Conservation (phyloP, 1,140 invertebrate genomes). For the Maconellicoccus hirsutus region DNA sequence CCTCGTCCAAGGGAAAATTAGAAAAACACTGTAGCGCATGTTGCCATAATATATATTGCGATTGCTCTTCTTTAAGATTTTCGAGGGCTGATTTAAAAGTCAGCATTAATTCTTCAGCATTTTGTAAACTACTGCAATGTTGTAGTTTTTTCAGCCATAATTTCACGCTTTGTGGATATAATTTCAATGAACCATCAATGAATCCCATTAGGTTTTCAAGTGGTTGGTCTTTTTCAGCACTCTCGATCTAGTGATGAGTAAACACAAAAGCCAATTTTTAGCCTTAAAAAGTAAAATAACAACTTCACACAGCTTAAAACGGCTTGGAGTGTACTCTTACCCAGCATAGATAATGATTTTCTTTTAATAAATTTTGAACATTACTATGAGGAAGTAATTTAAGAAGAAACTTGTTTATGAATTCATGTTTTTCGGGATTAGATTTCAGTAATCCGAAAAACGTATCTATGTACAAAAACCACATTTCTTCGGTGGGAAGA, state of each 20-base stretch:
- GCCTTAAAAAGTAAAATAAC: background rate
- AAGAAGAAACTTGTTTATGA: background rate
- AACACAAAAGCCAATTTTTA: no score
- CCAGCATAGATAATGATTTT: constrained; percentile 10
- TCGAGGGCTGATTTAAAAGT: background rate
- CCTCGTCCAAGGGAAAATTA: background rate
- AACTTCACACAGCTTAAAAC: background rate
- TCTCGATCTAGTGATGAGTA: constrained; percentile 4
- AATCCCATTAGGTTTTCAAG: constrained; percentile 7
- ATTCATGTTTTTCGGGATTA: background rate
- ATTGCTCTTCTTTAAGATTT: background rate
- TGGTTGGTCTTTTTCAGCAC: background rate
- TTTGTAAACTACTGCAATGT: background rate
- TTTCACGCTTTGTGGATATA: constrained; percentile 3
- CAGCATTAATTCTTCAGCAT: background rate
- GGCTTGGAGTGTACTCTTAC: no score
- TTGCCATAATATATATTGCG: background rate
- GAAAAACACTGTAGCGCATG: background rate
- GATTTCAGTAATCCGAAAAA: constrained; percentile 13
- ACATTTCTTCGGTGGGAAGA: background rate
- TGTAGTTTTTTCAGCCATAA: constrained; percentile 15
- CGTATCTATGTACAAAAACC: background rate
- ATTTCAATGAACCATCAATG: background rate
- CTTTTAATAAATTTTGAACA: constrained; percentile 4
- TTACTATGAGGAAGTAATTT: constrained; percentile 11